phyloP scores from a whole-genome alignment of 2,797 vertebrate species.

The Erethizon dorsatum region DNA sequence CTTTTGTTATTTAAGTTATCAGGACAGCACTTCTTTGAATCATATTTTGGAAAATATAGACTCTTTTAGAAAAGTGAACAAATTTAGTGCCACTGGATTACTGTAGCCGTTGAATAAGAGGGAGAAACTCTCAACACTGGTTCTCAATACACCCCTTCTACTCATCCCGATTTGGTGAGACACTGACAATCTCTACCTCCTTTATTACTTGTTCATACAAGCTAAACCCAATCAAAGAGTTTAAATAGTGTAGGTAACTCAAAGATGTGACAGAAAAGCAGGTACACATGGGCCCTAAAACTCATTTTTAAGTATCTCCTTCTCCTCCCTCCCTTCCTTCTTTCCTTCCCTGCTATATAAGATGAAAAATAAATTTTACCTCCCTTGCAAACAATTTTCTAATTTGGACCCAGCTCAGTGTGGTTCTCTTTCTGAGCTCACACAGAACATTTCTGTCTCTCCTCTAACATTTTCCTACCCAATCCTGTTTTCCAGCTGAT shows the following conservation, averaged over 20 bases:
- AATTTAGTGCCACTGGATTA: neutral
- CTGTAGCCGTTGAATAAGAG: neutral
- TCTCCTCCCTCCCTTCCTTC: accelerated
- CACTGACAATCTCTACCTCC: neutral
- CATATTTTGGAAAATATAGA: constrained; percentile 28
- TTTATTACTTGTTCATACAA: neutral
- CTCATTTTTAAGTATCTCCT: neutral
- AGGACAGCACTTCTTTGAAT: neutral
- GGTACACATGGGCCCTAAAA: neutral
- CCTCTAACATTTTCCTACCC: neutral
- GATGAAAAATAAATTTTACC: neutral
- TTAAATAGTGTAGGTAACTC: neutral
- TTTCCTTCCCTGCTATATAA: neutral
- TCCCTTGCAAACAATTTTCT: neutral
- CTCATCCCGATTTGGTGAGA: neutral
- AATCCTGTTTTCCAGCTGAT: neutral
- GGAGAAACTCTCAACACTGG: neutral
- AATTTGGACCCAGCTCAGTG: neutral
- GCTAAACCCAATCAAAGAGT: neutral
- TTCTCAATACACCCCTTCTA: too few relatives aligned
- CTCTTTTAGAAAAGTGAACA: constrained; percentile 5
- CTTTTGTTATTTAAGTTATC: constrained; percentile 51
- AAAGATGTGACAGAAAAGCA: neutral
- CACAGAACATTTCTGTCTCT: neutral
- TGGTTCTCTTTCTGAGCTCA: neutral